phyloP scores from a whole-genome alignment of 2,888 invertebrate species.

The Eupsilia transversa region DNA sequence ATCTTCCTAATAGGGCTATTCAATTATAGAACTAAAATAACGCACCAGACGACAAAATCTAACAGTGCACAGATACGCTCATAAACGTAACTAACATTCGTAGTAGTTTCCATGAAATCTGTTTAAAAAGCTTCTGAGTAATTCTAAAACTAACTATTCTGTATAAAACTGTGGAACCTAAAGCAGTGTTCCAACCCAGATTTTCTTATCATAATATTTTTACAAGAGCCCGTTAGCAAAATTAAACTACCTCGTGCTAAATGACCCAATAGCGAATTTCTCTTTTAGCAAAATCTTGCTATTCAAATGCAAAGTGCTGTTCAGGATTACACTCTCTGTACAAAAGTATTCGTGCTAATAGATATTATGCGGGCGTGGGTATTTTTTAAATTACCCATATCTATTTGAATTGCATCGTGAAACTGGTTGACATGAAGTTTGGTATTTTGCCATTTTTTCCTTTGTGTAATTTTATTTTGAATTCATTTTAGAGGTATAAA shows the following conservation, averaged over 20 bases:
- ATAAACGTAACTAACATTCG: neutral
- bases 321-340: constrained; percentile 15
- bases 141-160: neutral
- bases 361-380: constrained; percentile 25
- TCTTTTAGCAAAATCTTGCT: constrained; percentile 18
- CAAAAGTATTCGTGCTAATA: constrained; percentile 27
- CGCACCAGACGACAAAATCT: neutral
- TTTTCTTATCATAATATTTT: neutral
- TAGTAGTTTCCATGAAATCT: neutral
- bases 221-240: neutral
- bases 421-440: neutral
- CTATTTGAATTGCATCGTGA: constrained; percentile 17
- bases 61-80: too few species aligned
- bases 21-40: neutral
- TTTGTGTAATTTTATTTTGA: neutral
- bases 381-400: constrained; percentile 30
- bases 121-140: neutral
- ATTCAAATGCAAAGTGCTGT: constrained; percentile 38
- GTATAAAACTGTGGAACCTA: neutral
- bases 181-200: neutral
- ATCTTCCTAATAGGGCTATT: too few species aligned
- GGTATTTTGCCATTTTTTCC: neutral
- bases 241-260: constrained; percentile 6
- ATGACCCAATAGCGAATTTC: neutral
- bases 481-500: too few species aligned